A percentile compares a stretch with the other conserved stretches of the same genome.
Evolutionary conservation across 2,888 invertebrate species (phyloP).

Genomic region (Sarcophaga rosellei): DNA sequence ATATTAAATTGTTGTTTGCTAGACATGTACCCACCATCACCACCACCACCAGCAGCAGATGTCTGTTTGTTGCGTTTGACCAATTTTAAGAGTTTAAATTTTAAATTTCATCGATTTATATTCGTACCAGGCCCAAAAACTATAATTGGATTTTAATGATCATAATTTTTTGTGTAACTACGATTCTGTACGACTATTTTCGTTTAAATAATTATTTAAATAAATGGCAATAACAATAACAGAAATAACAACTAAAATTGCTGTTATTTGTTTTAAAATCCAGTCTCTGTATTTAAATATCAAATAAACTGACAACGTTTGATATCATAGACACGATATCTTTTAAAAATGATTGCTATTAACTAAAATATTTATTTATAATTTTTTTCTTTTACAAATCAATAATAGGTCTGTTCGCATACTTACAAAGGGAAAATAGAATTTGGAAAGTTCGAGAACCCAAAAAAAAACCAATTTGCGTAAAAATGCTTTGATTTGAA

Average conservation of each 20-base stretch:
- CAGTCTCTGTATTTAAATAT: slow-evolving; percentile 12
- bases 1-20: neutral
- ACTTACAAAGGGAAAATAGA: too few relatives aligned
- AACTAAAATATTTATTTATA: slow-evolving; percentile 4
- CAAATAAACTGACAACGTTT: slow-evolving; percentile 10
- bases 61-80: neutral
- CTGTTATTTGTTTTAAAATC: neutral
- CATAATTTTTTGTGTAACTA: neutral
- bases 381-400: too few relatives aligned
- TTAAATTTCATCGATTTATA: neutral
- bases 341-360: neutral
- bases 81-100: neutral
- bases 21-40: neutral
- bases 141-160: slow-evolving; percentile 32
- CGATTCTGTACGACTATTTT: neutral
- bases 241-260: neutral
- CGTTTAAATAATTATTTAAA: neutral
- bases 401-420: too few relatives aligned
- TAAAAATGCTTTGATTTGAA: too few relatives aligned
- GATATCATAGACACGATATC: slow-evolving; percentile 1
- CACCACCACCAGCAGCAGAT: neutral
- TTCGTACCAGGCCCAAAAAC: slow-evolving; percentile 15
- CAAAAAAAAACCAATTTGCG: too few relatives aligned
- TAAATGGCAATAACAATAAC: neutral
- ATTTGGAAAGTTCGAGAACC: too few relatives aligned